A percentile compares a stretch with the other conserved stretches of the same genome.
Conservation (phyloP, 2,797 vertebrate genomes). For the Champsocephalus gunnari region DNA sequence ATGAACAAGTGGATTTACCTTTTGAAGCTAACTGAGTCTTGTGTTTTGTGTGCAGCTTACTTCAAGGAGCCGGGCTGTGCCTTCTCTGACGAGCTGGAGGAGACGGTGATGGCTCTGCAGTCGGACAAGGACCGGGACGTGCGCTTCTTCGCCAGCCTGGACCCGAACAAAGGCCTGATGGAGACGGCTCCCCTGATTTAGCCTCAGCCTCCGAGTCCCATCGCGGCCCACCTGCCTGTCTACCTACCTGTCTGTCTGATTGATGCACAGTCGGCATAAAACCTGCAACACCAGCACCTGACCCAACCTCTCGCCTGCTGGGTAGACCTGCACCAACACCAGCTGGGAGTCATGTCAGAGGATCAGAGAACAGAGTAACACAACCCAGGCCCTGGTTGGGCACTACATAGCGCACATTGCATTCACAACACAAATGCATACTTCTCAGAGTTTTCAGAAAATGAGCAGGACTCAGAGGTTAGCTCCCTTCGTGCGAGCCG, state of each 20-base stretch:
- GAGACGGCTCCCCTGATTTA: slow-evolving; percentile 85
- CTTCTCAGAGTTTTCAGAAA: slow-evolving; percentile 61
- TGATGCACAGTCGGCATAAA: slow-evolving; percentile 59
- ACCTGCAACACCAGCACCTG: slow-evolving; percentile 78
- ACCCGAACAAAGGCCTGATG: slow-evolving; percentile 84
- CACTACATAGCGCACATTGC: slow-evolving; percentile 56
- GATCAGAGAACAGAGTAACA: slow-evolving; percentile 39
- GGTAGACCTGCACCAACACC: slow-evolving; percentile 61
- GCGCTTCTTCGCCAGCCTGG: slow-evolving; percentile 90
- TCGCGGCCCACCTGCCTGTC: slow-evolving; percentile 69
- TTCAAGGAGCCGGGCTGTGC: slow-evolving; percentile 92
- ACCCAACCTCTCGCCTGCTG: slow-evolving; percentile 62
- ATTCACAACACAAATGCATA: slow-evolving; percentile 35
- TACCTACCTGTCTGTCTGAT: slow-evolving; percentile 59
- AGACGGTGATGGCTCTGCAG: slow-evolving; percentile 89
- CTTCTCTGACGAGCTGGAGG: slow-evolving; percentile 90
- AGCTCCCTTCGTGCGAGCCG: slow-evolving; percentile 53
- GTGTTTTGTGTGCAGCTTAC: slow-evolving; percentile 78
- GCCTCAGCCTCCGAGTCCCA: slow-evolving; percentile 24
- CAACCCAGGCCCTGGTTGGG: slow-evolving; percentile 58
- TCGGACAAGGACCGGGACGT: slow-evolving; percentile 92
- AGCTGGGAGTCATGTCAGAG: slow-evolving; percentile 54
- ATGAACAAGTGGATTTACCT: too few relatives aligned
- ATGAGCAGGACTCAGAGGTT: slow-evolving; percentile 76
- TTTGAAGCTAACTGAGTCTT: slow-evolving; percentile 3